phyloP scores from a whole-genome alignment of 2,113 vertebrate genomes.

The Callorhinus ursinus region DNA sequence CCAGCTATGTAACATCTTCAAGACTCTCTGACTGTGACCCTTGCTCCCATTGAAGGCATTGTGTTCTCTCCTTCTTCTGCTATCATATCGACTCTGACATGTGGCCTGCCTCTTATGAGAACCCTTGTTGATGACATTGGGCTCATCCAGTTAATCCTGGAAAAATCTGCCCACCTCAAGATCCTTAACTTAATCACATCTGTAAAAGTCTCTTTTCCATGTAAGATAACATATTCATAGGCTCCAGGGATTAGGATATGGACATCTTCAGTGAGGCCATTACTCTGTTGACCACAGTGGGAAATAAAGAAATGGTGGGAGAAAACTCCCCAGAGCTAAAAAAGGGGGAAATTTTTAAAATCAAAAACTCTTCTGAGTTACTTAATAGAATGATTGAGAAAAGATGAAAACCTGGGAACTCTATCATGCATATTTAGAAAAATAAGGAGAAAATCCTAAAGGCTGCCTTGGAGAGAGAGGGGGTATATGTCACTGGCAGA shows the following conservation, averaged over 20 bases:
- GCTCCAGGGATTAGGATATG: not conserved
- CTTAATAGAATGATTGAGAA: not conserved
- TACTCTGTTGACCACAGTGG: not conserved
- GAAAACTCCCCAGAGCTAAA: not conserved
- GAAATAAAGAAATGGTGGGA: not conserved
- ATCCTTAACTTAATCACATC: not conserved
- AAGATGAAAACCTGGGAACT: not conserved
- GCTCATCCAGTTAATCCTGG: not conserved
- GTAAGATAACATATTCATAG: not conserved
- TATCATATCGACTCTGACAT: not conserved
- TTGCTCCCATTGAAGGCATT: rapidly evolving
- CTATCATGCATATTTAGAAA: not conserved
- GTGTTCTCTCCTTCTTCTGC: too few relatives aligned
- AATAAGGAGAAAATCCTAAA: not conserved
- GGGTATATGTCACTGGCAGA: not conserved
- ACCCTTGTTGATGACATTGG: not conserved
- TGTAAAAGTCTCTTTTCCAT: not conserved
- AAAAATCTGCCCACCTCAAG: not conserved
- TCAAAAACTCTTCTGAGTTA: not conserved
- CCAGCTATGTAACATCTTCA: not conserved
- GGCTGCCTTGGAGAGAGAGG: not conserved
- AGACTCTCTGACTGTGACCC: not conserved
- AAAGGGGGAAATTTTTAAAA: not conserved
- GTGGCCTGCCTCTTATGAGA: not conserved
- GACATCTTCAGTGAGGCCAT: not conserved